These are phyloP conservation scores for Sinonovacula constricta DNA, from an alignment of 1,140 invertebrate genomes.

Conservation along the genomic window DNA sequence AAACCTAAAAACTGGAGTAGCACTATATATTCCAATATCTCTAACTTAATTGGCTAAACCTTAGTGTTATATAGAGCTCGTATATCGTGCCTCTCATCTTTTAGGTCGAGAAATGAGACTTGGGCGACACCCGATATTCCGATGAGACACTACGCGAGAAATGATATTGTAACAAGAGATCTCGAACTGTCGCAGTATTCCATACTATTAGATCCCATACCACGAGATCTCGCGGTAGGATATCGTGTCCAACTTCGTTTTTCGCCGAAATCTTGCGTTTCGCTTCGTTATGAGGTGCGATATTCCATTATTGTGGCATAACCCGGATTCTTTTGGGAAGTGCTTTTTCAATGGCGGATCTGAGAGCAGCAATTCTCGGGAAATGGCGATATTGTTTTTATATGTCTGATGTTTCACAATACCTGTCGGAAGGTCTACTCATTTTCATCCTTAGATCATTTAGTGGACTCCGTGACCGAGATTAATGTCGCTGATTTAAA, in stretches of 20 bases:
- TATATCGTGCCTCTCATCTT: no score
- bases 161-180: neutral
- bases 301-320: slow-evolving; percentile 27
- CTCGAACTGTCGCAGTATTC: no score
- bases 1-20: no score
- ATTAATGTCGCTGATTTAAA: slow-evolving; percentile 2
- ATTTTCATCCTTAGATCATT: no score
- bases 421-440: slow-evolving; percentile 1
- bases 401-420: neutral
- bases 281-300: slow-evolving; percentile 2
- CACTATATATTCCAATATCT: no score
- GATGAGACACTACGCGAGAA: neutral
- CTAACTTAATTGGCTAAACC: no score
- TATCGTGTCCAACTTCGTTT: slow-evolving; percentile 8
- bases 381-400: slow-evolving; percentile 27
- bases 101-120: no score
- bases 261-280: slow-evolving; percentile 14
- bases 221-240: slow-evolving; percentile 10
- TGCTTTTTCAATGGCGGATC: slow-evolving; percentile 27
- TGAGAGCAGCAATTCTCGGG: slow-evolving; percentile 27
- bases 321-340: slow-evolving; percentile 14
- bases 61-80: no score
- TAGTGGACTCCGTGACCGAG: neutral
- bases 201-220: neutral
- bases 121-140: neutral